phyloP scores from a whole-genome alignment of 2,888 invertebrate species.

The Aphidoletes aphidimyza region DNA sequence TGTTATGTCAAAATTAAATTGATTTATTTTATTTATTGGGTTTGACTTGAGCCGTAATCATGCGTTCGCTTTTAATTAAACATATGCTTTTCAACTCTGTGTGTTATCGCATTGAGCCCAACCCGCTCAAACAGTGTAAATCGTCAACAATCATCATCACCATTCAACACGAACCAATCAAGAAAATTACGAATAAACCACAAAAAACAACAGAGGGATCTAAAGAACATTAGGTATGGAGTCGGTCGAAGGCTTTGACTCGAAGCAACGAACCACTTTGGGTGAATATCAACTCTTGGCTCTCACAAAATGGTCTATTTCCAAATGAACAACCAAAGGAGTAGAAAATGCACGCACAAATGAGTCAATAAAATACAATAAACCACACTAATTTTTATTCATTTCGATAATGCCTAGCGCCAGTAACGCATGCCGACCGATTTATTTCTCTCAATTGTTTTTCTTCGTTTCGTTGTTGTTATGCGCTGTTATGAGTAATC shows the following conservation, averaged over 20 bases:
- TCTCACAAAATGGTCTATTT: no score
- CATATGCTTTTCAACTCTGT: not conserved
- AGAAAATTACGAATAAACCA: not conserved
- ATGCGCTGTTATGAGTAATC: slow-evolving; percentile 24
- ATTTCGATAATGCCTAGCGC: slow-evolving; percentile 3
- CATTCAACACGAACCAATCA: not conserved
- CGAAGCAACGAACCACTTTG: no score
- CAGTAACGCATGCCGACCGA: not conserved
- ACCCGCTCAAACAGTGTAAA: not conserved
- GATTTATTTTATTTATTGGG: slow-evolving; percentile 16
- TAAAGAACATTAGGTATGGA: no score
- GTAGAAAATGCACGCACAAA: not conserved
- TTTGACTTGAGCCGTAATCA: not conserved
- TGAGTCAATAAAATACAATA: slow-evolving; percentile 45
- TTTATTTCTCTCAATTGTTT: not conserved
- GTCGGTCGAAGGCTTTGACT: no score
- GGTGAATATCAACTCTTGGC: no score
- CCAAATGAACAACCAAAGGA: not conserved
- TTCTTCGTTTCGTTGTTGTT: not conserved
- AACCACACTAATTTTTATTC: slow-evolving; percentile 40
- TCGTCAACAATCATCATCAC: not conserved
- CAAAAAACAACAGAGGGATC: no score
- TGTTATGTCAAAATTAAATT: slow-evolving; percentile 46
- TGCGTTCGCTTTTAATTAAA: slow-evolving; percentile 1
- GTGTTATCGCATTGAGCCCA: not conserved